Conservation (phyloP, 2,797 vertebrate genomes). For the Melanotaenia maccullochi region DNA sequence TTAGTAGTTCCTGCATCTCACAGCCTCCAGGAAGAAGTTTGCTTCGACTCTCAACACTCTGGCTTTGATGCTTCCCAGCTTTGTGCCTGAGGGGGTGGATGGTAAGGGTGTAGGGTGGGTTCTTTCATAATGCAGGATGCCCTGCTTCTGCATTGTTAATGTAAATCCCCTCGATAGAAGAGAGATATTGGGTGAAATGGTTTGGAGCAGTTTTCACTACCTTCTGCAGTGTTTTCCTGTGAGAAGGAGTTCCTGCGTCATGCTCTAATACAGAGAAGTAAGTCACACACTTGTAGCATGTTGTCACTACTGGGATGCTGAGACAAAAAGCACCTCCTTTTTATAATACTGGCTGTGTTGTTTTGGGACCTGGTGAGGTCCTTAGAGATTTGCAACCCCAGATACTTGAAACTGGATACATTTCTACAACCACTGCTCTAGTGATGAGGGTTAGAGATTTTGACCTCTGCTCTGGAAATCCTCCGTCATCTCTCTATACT, state of each 20-base stretch:
- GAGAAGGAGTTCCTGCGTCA: background rate
- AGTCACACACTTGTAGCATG: background rate
- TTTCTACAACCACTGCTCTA: background rate
- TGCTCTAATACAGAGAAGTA: background rate
- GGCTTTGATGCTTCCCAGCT: background rate
- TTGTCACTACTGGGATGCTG: background rate
- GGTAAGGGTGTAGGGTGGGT: background rate
- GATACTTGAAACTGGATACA: background rate
- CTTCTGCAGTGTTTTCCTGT: background rate
- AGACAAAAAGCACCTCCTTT: background rate
- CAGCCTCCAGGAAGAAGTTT: background rate
- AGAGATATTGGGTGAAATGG: background rate
- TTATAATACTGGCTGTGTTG: background rate
- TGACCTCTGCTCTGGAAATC: background rate
- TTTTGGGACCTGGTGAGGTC: background rate
- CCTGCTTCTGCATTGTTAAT: background rate
- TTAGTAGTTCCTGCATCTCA: background rate
- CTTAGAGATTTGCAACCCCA: background rate
- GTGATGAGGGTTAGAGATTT: background rate
- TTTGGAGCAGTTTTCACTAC: background rate
- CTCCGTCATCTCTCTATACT: background rate
- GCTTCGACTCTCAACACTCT: background rate
- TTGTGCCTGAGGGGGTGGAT: background rate
- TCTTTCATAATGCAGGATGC: background rate
- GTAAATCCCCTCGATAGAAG: background rate